Base-by-base conservation (phyloP, 2,113 vertebrate genomes). In the Casuarius casuarius region DNA sequence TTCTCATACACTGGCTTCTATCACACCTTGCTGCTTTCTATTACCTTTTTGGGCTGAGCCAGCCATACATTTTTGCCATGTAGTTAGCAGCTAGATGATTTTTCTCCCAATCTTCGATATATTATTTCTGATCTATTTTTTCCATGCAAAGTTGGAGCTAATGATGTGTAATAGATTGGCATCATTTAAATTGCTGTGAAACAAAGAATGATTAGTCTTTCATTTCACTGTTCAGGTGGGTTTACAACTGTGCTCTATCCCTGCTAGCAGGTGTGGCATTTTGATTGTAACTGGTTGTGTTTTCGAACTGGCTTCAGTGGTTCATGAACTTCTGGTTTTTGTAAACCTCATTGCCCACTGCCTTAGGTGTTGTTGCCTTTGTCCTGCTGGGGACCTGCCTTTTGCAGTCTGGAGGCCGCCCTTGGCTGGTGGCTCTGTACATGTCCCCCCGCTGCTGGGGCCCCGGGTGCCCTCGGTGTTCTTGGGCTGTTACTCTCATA, bases 401-500 rank as follows among this genome's bases (percentile, higher is more conserved):
- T 48, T n/a, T 15, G 10, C 40, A 38, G 35, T 28, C 38, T 21
- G 82, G 46, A 31, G 26, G 13, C 31, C 68, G 84, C 51, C 56
- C 17, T 76, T 75, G 10, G 1, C 1, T 51, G 79, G 46, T 12
- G 10, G 46, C 58, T 61, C 42, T 2, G 7, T 21, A 8, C 25
- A 42, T 20, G 33, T 13, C 21, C 66, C 4, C 19, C 19, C 3
- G 38, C 61, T 40, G 17, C 31, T 1, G 0, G 21, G 65, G 49
- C 28, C 38, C 38, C 38, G 8, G 38, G 38, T 38, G 38, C 6
- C 54, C 44, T 16, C 16, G 44, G 44, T 42, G 29, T 7, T 73
- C 26, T 1, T 0, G 35, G 22, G 59, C 5, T 29, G 49, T 29
- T 74, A 17, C 2, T 2, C 0, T 66, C 3, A 2, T 67, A 72